Evolutionary conservation across 2,113 vertebrate genomes (phyloP).

Genomic region (Hydrolagus affinis): DNA sequence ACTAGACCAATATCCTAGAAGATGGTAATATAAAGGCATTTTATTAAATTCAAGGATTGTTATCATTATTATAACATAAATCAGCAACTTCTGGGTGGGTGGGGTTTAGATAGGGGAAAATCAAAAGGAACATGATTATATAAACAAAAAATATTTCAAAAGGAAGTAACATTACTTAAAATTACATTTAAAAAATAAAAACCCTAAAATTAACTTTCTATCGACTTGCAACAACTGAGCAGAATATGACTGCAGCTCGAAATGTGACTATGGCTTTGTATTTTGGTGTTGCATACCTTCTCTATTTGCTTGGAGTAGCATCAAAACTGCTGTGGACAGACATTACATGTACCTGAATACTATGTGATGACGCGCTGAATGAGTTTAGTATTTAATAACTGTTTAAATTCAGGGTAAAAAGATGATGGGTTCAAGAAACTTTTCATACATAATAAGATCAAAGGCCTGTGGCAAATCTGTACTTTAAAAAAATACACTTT

Average conservation of each 20-base stretch:
- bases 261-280: neutral
- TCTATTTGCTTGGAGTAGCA: neutral
- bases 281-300: neutral
- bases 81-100: too few species aligned
- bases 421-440: neutral
- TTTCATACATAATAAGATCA: slow-evolving; percentile 9
- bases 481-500: neutral
- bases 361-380: neutral
- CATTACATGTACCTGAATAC: neutral
- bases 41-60: too few species aligned
- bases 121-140: neutral
- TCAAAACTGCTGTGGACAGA: neutral
- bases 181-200: neutral
- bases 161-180: neutral
- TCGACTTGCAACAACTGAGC: neutral
- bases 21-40: too few species aligned
- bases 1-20: too few species aligned
- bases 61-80: too few species aligned
- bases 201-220: neutral
- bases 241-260: neutral
- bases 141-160: neutral
- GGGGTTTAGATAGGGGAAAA: too few species aligned
- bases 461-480: slow-evolving; percentile 21
- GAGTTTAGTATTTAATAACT: slow-evolving; percentile 10
- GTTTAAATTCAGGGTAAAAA: slow-evolving; percentile 24